Evolutionary conservation across 2,888 invertebrate species (phyloP).

Genomic region (Agonopterix alstromeriana): DNA sequence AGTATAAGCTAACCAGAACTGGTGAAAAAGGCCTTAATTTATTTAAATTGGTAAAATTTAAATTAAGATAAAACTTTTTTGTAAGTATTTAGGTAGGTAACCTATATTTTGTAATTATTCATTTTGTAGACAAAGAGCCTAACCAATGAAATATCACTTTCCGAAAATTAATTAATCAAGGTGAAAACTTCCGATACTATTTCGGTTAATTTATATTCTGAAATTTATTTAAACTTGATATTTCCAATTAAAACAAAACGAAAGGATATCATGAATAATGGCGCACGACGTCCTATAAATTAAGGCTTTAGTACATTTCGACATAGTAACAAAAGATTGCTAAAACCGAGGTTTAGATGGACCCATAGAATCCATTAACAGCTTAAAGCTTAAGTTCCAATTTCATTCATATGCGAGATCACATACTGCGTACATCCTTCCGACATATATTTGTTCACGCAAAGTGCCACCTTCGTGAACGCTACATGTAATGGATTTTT

Average conservation of each 20-base stretch:
- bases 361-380: slow-evolving; percentile 37
- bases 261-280: neutral
- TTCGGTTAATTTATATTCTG: neutral
- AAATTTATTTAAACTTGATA: neutral
- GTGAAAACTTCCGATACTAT: neutral
- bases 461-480: too few relatives aligned
- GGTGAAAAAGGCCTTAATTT: too few relatives aligned
- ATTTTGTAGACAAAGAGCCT: neutral
- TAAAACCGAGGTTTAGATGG: slow-evolving; percentile 26
- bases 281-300: neutral
- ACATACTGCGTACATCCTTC: slow-evolving; percentile 17
- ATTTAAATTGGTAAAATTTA: too few relatives aligned
- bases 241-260: neutral
- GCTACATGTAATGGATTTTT: too few relatives aligned
- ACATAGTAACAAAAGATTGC: slow-evolving; percentile 10
- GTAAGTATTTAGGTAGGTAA: too few relatives aligned
- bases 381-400: slow-evolving; percentile 32
- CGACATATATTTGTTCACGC: too few relatives aligned
- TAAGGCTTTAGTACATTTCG: neutral
- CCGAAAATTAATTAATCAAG: neutral
- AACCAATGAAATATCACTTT: neutral
- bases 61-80: neutral
- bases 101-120: too few relatives aligned
- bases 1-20: too few relatives aligned
- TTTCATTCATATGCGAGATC: slow-evolving; percentile 42